Conservation (phyloP, 2,797 vertebrate species). For the Rhadinocentrus ornatus region DNA sequence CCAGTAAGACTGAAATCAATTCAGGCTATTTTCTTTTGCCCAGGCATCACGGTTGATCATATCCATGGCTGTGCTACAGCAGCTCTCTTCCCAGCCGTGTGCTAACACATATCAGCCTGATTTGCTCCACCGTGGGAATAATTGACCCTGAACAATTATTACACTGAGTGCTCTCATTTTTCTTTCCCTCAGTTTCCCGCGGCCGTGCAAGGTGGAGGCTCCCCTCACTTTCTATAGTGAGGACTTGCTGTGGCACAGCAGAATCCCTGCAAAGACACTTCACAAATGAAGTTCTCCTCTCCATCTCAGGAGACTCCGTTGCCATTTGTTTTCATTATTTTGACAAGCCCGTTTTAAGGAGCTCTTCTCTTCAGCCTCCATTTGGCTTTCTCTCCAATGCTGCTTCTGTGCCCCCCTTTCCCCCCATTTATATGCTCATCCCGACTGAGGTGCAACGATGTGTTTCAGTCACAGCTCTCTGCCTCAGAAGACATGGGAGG, state of each 20-base stretch:
- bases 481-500: slow-evolving; percentile 71
- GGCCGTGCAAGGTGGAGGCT: slow-evolving; percentile 21
- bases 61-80: slow-evolving; percentile 58
- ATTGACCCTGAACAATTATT: slow-evolving; percentile 87
- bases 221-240: slow-evolving; percentile 53
- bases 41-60: slow-evolving; percentile 46
- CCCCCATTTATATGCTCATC: slow-evolving; percentile 76
- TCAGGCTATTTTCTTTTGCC: slow-evolving; percentile 44
- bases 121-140: slow-evolving; percentile 81
- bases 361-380: slow-evolving; percentile 69
- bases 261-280: slow-evolving; percentile 69
- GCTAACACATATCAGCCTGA: slow-evolving; percentile 75
- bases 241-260: slow-evolving; percentile 53
- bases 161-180: slow-evolving; percentile 81
- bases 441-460: slow-evolving; percentile 76
- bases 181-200: slow-evolving; percentile 65
- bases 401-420: slow-evolving; percentile 28
- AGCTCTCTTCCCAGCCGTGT: slow-evolving; percentile 55
- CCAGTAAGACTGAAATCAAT: slow-evolving; percentile 46
- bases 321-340: slow-evolving; percentile 88
- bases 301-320: slow-evolving; percentile 77
- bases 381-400: slow-evolving; percentile 38
- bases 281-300: slow-evolving; percentile 84
- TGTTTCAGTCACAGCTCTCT: slow-evolving; percentile 81
- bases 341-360: slow-evolving; percentile 82